A percentile compares a stretch with the other conserved stretches of the same genome.
Evolutionary conservation across 2,113 vertebrate genomes (phyloP).

Genomic region (Burhinus bistriatus): DNA sequence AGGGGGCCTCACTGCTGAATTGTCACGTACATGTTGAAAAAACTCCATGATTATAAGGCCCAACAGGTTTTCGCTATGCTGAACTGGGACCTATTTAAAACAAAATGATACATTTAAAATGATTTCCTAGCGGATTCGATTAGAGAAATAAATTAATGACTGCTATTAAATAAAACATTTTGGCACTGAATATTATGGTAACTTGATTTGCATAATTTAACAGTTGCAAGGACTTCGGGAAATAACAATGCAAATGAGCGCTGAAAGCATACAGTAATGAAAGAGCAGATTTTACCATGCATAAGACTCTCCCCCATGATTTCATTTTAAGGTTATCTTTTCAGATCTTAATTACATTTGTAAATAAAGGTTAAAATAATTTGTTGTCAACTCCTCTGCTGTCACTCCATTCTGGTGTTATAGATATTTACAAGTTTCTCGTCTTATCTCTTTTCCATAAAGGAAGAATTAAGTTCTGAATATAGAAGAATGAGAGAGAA

Average conservation of each 20-base stretch:
- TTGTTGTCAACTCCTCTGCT: neutral
- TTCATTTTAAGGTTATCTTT: neutral
- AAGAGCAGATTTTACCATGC: neutral
- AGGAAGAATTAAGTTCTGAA: neutral
- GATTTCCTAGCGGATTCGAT: constrained; percentile 54
- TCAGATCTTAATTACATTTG: constrained; percentile 37
- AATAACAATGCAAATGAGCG: constrained; percentile 56
- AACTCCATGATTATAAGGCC: neutral
- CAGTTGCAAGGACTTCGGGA: constrained; percentile 53
- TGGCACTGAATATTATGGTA: constrained; percentile 44
- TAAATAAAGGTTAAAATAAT: constrained; percentile 28
- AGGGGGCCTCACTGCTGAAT: neutral
- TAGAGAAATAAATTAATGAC: constrained; percentile 61
- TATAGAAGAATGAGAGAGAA: neutral
- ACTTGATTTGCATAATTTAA: constrained; percentile 65
- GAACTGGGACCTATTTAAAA: constrained; percentile 45
- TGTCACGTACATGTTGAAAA: neutral
- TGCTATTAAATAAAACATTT: constrained; percentile 69
- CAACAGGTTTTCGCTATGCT: constrained; percentile 7
- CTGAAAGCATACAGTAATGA: constrained; percentile 17
- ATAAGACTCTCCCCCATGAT: neutral
- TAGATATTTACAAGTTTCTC: neutral
- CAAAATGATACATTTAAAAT: constrained; percentile 59
- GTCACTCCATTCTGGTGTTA: neutral
- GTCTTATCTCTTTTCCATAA: neutral